These are phyloP conservation scores for Volucella bombylans DNA, from an alignment of 2,888 invertebrate genomes.

Conservation along the genomic window DNA sequence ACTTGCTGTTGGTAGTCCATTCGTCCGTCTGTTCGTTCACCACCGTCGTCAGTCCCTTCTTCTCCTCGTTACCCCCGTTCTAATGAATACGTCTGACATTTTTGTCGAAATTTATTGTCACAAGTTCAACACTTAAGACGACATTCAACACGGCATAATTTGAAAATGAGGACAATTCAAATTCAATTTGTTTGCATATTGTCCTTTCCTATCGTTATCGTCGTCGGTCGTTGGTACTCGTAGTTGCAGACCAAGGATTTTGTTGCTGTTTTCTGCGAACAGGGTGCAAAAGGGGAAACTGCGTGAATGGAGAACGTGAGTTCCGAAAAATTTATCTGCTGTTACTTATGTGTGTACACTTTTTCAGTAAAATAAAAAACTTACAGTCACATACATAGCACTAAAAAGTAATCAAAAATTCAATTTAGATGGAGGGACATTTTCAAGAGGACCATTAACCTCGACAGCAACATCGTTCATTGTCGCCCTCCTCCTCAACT, in stretches of 20 bases:
- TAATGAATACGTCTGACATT: constrained; percentile 41
- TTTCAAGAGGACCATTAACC: constrained; percentile 69
- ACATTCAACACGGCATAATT: constrained; percentile 72
- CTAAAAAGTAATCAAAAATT: constrained; percentile 69
- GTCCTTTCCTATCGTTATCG: constrained; percentile 2
- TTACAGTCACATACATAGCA: constrained; percentile 10
- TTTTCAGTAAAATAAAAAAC: constrained; percentile 14
- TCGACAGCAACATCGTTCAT: constrained; percentile 68
- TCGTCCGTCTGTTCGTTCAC: no score
- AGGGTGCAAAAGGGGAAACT: constrained; percentile 1
- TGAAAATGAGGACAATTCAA: constrained; percentile 72
- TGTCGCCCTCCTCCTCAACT: constrained; percentile 25
- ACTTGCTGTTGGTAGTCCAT: background rate
- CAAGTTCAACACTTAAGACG: constrained; percentile 69
- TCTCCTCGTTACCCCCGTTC: background rate
- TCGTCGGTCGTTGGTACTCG: background rate
- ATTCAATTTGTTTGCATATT: constrained; percentile 68
- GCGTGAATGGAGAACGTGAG: background rate
- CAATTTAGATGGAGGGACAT: constrained; percentile 69
- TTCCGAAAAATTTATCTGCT: constrained; percentile 9
- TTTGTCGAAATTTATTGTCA: constrained; percentile 66
- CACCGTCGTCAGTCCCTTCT: background rate
- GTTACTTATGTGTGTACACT: constrained; percentile 10
- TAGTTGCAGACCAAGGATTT: constrained; percentile 27
- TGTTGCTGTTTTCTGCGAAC: constrained; percentile 42